A percentile compares a stretch with the other conserved stretches of the same genome.
These are phyloP conservation scores for Lobophora halterata DNA, from an alignment of 2,888 invertebrate genomes.

Conservation along the genomic window DNA sequence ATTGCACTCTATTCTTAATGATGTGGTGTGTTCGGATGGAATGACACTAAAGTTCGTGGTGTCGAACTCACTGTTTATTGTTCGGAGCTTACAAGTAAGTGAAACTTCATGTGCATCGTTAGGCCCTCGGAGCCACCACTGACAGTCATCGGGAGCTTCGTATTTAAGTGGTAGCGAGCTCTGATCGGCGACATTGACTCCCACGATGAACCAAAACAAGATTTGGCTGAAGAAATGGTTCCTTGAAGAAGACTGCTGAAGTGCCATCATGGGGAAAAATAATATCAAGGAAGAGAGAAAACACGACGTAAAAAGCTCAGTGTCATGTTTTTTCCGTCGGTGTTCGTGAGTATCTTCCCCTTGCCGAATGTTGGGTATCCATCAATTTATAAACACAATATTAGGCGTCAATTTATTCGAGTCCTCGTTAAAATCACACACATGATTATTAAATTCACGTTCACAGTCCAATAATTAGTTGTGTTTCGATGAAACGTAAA, in stretches of 20 bases:
- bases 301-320: slow-evolving; percentile 71
- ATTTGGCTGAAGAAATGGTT: slow-evolving; percentile 62
- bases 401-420: slow-evolving; percentile 55
- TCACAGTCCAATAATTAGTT: slow-evolving; percentile 27
- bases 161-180: slow-evolving; percentile 80
- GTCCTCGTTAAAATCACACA: slow-evolving; percentile 54
- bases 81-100: slow-evolving; percentile 88
- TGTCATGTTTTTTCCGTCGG: slow-evolving; percentile 80
- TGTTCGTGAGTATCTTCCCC: slow-evolving; percentile 69
- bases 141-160: slow-evolving; percentile 93
- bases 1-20: slow-evolving; percentile 89
- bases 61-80: slow-evolving; percentile 93
- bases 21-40: slow-evolving; percentile 90
- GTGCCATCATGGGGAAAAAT: slow-evolving; percentile 71
- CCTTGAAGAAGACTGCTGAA: slow-evolving; percentile 54
- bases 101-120: slow-evolving; percentile 86
- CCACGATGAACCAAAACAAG: slow-evolving; percentile 67
- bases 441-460: slow-evolving; percentile 46
- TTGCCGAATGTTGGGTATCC: slow-evolving; percentile 75
- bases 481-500: slow-evolving; percentile 33
- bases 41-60: slow-evolving; percentile 94
- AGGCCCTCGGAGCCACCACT: slow-evolving; percentile 86
- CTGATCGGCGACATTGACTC: slow-evolving; percentile 71
- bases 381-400: slow-evolving; percentile 73
- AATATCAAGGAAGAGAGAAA: slow-evolving; percentile 77